phyloP scores from a whole-genome alignment of 2,797 vertebrate species.

The Malurus splendens region DNA sequence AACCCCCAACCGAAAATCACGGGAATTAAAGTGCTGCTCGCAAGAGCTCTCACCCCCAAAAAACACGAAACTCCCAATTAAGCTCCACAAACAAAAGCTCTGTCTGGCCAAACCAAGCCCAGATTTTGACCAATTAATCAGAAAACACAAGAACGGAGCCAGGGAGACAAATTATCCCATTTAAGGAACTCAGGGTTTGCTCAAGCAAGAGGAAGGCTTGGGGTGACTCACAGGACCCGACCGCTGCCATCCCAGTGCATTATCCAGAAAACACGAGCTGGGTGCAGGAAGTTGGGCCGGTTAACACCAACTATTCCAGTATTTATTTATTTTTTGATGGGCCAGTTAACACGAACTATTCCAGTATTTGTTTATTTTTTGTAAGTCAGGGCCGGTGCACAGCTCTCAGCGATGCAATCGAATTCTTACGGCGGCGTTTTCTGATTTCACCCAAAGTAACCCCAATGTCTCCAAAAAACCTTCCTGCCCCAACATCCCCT shows the following conservation, averaged over 20 bases:
- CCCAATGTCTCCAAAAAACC: background rate
- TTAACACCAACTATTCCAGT: background rate
- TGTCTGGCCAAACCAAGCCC: background rate
- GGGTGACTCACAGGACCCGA: background rate
- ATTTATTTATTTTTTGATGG: background rate
- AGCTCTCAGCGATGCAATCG: background rate
- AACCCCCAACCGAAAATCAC: background rate
- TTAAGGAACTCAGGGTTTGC: background rate
- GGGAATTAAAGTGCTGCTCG: background rate
- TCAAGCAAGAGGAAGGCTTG: background rate
- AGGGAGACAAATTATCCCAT: background rate
- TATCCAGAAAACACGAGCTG: background rate
- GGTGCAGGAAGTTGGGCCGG: background rate
- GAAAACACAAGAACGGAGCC: background rate
- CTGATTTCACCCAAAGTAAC: background rate
- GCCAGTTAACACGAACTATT: background rate
- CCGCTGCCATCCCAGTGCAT: background rate
- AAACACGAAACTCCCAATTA: background rate
- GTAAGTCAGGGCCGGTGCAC: background rate
- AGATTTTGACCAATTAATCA: background rate
- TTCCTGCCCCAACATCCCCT: accelerated
- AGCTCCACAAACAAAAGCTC: background rate
- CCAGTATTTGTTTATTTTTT: background rate
- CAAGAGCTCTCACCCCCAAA: background rate
- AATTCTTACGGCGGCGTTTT: background rate